Evolutionary conservation across 2,113 vertebrate genomes (phyloP).

Genomic region (Panthera uncia): DNA sequence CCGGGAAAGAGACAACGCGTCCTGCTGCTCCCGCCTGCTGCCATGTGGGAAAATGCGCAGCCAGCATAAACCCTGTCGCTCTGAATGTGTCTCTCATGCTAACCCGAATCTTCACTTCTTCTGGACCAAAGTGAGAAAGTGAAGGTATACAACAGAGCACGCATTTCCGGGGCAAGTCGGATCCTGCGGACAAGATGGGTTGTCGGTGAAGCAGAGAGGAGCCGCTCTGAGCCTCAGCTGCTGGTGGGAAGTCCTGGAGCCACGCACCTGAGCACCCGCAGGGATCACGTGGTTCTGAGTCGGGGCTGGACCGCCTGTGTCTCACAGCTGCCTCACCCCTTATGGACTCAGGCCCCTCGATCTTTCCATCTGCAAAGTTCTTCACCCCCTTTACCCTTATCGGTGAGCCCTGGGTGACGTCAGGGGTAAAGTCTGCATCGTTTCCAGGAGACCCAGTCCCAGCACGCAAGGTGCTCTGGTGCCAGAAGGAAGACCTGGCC

Average conservation of each 20-base stretch:
- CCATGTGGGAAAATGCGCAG: background rate
- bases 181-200: background rate
- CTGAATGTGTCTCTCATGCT: background rate
- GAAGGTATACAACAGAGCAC: background rate
- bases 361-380: background rate
- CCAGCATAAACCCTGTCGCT: accelerated
- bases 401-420: background rate
- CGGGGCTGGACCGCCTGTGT: background rate
- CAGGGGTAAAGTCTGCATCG: no score
- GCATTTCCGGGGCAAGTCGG: background rate
- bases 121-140: background rate
- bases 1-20: background rate
- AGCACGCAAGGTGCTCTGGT: background rate
- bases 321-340: background rate
- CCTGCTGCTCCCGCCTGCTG: no score
- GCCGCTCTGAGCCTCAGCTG: background rate
- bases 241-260: background rate
- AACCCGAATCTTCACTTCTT: background rate
- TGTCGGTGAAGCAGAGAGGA: background rate
- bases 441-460: background rate
- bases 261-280: accelerated
- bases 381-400: background rate
- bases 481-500: background rate
- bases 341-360: background rate
- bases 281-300: accelerated